A percentile compares a stretch with the other conserved stretches of the same genome.
These are phyloP conservation scores for Vandiemenella viatica DNA, from an alignment of 2,888 invertebrate genomes.

Conservation along the genomic window DNA sequence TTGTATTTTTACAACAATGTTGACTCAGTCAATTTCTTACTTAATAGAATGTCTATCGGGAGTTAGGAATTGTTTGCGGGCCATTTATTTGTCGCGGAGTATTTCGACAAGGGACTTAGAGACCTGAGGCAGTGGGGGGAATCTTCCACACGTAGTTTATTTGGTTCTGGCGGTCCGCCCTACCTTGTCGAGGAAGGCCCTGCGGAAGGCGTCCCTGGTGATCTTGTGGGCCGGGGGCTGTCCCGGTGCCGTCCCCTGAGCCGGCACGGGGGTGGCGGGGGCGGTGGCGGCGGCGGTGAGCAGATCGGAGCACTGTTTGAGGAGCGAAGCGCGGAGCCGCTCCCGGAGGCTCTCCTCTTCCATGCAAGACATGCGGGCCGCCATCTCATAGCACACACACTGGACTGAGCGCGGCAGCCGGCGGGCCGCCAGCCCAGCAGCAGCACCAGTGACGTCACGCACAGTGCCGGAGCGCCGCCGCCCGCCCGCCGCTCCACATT, in stretches of 20 bases:
- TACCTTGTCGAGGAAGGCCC: conserved; percentile 55
- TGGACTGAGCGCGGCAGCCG: not conserved
- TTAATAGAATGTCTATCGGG: no score
- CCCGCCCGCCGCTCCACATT: not conserved
- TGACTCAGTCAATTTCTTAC: no score
- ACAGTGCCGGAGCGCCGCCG: not conserved
- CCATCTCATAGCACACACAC: not conserved
- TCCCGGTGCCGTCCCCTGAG: no score
- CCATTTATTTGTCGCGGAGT: no score
- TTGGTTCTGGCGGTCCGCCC: no score
- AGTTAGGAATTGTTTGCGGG: no score
- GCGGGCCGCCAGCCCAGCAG: not conserved
- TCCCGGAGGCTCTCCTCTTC: conserved; percentile 54
- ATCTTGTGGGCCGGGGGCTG: conserved; percentile 42
- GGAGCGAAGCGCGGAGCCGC: conserved; percentile 39
- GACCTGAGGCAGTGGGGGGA: no score
- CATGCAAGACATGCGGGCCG: conserved; percentile 44
- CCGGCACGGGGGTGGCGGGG: no score
- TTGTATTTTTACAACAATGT: no score
- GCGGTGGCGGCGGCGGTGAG: not conserved
- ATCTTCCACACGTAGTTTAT: no score
- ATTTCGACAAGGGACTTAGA: no score
- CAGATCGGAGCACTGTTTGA: conserved; percentile 22
- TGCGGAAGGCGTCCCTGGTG: conserved; percentile 45
- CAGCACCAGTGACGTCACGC: not conserved